Conservation (phyloP, 1,140 invertebrate species). For the Rhizoglyphus robini region DNA sequence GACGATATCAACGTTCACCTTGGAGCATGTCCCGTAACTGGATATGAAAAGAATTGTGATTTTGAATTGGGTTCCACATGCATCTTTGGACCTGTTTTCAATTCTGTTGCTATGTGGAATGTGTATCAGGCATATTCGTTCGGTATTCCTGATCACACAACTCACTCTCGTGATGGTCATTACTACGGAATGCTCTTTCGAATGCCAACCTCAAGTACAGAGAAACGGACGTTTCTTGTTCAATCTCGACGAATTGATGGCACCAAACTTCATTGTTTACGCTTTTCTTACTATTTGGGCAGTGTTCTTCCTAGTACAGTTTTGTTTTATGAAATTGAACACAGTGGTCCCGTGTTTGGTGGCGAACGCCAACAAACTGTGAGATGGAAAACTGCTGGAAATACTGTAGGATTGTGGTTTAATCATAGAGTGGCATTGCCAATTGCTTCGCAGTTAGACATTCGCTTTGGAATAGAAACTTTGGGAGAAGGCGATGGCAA, state of each 20-base stretch:
- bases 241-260: not conserved
- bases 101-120: no score
- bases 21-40: not conserved
- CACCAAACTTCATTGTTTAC: not conserved
- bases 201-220: no score
- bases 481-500: not conserved
- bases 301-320: not conserved
- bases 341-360: no score
- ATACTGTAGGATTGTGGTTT: not conserved
- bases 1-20: not conserved
- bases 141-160: not conserved
- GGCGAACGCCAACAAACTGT: no score
- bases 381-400: not conserved
- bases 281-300: not conserved
- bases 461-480: not conserved
- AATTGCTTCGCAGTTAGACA: no score
- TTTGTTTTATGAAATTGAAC: not conserved
- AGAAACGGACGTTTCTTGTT: not conserved
- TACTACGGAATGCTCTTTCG: not conserved
- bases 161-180: not conserved
- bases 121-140: no score
- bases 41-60: not conserved
- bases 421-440: not conserved
- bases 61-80: not conserved
- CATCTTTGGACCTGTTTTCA: not conserved